Evolutionary conservation across 2,888 invertebrate genomes (phyloP), one percentile per base, ranked within the genome.

Genomic region (Hypercompe scribonia): DNA sequence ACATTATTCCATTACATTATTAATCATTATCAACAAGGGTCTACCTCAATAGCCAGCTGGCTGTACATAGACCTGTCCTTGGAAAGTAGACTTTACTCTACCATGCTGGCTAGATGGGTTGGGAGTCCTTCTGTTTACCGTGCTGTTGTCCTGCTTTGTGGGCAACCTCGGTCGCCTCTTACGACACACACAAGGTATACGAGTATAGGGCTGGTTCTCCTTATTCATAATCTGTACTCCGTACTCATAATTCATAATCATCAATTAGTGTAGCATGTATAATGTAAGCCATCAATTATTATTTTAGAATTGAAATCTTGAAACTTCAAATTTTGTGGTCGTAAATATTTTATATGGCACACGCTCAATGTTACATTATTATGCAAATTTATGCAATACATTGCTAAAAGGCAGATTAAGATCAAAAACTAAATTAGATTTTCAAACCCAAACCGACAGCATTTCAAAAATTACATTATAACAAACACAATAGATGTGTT

Each of bases 281-380:
- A n/a, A n/a, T n/a, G n/a, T 65, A 34, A 36, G 36, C 76, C 76
- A 72, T 69, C 65, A 71, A 24, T 46, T 46, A 81, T 73, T 67
- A 82, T 76, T 81, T 79, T 77, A 72, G 58, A 68, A 65, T 78
- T 34, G 78, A 75, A 75, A 79, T 73, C 36, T 24, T 71, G 67
- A 33, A 46, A 13, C 31, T 66, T 42, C 21, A 66, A 66, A 28
- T 10, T 31, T 28, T 66, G 31, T 42, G 21, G 31, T 66, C 31
- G 31, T 39, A 31, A 8, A 28, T 18, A n/a, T 36, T 66, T 42
- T 21, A 66, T 28, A 66, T 39, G 28, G 21, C 31, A 31, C 28
- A 42, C 39, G 21, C 21, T 42, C 18, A 42, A 31, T 39, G 39
- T 66, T 66, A 42, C 18, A n/a, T 39, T 65, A 28, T 39, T n/a